phyloP scores from a whole-genome alignment of 2,888 invertebrate genomes.

The Galerucella pusilla region DNA sequence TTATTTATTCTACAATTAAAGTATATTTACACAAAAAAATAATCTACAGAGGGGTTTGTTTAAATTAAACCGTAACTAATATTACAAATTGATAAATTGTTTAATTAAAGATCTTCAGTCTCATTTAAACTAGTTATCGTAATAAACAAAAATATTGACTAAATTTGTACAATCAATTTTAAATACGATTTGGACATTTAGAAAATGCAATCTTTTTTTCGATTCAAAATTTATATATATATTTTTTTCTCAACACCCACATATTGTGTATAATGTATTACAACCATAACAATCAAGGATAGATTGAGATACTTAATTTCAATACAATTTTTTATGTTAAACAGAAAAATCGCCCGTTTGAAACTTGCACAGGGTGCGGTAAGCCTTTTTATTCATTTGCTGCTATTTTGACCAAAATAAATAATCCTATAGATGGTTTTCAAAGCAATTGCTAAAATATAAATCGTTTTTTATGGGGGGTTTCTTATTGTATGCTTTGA shows the following conservation, averaged over 20 bases:
- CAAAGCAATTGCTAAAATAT: no score
- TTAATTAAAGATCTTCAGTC: conserved; percentile 45
- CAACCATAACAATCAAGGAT: neutral
- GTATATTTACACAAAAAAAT: conserved; percentile 42
- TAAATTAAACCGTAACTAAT: conserved; percentile 37
- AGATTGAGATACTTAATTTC: neutral
- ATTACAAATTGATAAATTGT: conserved; percentile 42
- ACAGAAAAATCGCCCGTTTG: neutral
- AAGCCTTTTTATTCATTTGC: neutral
- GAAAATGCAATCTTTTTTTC: neutral
- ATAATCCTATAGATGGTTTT: neutral
- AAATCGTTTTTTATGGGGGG: no score
- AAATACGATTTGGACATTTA: conserved; percentile 5
- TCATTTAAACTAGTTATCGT: conserved; percentile 34
- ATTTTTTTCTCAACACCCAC: neutral
- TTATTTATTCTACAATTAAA: conserved; percentile 27
- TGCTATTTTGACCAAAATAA: neutral
- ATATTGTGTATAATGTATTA: neutral
- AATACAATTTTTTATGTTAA: neutral
- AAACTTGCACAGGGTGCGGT: neutral
- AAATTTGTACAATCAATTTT: conserved; percentile 22
- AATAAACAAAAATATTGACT: conserved; percentile 15
- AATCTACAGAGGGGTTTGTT: conserved; percentile 39
- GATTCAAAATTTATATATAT: neutral
- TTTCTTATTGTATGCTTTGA: neutral